Conservation (phyloP, 2,113 vertebrate species). For the Epinephelus fuscoguttatus region DNA sequence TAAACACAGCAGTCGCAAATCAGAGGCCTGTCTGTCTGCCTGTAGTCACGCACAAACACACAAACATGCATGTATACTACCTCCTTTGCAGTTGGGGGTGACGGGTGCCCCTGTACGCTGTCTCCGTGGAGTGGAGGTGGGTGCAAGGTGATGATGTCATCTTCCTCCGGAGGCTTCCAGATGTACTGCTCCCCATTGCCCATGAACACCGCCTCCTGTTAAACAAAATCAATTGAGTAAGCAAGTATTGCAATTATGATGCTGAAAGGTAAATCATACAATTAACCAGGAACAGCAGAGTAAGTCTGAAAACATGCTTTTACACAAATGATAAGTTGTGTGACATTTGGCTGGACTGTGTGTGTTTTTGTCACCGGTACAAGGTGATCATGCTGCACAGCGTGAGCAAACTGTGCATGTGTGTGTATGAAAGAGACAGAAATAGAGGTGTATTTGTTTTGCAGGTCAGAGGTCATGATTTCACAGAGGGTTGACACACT, state of each 20-base stretch:
- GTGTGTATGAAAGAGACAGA: not conserved
- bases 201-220: constrained; percentile 84
- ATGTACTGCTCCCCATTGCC: constrained; percentile 88
- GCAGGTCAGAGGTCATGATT: constrained; percentile 20
- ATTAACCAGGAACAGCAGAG: not conserved
- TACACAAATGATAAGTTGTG: not conserved
- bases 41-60: constrained; percentile 25
- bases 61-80: constrained; percentile 60
- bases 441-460: not conserved
- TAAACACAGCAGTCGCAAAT: constrained; percentile 67
- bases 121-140: constrained; percentile 73
- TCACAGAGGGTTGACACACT: not conserved
- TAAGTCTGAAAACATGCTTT: not conserved
- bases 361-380: constrained; percentile 3
- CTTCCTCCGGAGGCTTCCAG: constrained; percentile 87
- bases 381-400: constrained; percentile 8
- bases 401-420: not conserved
- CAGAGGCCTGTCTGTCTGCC: constrained; percentile 33
- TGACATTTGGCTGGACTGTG: not conserved
- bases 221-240: constrained; percentile 36
- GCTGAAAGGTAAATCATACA: not conserved
- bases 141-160: constrained; percentile 80
- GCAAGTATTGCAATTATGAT: constrained; percentile 4
- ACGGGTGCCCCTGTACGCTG: constrained; percentile 74
- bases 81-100: constrained; percentile 79